These are phyloP conservation scores for Hozukius guyotensis DNA, from an alignment of 2,797 vertebrate genomes.

Conservation along the genomic window DNA sequence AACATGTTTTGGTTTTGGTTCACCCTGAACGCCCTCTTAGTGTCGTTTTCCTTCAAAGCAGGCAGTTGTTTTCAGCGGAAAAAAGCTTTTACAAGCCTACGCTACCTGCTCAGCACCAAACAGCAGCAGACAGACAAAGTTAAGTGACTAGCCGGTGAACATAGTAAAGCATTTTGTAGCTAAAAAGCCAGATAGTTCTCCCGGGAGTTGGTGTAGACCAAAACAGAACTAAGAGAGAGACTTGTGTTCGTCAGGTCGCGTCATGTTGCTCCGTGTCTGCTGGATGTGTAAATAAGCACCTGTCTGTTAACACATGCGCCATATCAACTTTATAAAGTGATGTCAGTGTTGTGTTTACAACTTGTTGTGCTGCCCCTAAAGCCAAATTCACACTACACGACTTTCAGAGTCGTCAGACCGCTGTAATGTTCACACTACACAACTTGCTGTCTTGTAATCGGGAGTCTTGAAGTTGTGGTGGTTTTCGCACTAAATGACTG, in stretches of 20 bases:
- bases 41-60: not conserved
- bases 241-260: not conserved
- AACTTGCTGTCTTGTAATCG: not conserved
- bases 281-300: not conserved
- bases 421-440: not conserved
- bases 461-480: rapidly evolving
- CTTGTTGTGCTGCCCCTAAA: not conserved
- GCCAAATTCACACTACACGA: not conserved
- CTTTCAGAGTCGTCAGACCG: rapidly evolving
- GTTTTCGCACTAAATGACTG: not conserved
- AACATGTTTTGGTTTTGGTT: not conserved
- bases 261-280: not conserved
- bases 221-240: not conserved
- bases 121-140: not conserved
- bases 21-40: not conserved
- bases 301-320: not conserved
- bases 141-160: rapidly evolving
- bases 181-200: not conserved
- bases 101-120: not conserved
- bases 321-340: not conserved
- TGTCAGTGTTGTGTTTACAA: not conserved
- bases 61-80: not conserved
- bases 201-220: not conserved
- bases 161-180: not conserved
- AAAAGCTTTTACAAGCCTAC: not conserved